phyloP scores from a whole-genome alignment of 2,797 vertebrate species.

The Poeciliopsis gracilis region DNA sequence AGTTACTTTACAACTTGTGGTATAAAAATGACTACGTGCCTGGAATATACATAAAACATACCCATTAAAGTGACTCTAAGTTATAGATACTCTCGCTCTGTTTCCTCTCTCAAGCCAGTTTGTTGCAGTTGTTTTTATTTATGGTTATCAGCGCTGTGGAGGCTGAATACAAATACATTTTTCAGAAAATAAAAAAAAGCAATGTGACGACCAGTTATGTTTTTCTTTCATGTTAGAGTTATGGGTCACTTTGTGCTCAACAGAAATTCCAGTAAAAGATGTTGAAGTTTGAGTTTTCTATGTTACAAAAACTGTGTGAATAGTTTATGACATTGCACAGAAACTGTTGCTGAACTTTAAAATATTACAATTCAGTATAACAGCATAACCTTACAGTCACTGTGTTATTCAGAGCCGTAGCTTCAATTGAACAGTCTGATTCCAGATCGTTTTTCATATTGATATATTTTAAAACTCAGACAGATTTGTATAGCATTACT shows the following conservation, averaged over 20 bases:
- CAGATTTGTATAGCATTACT: slow-evolving; percentile 17
- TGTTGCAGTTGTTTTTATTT: background rate
- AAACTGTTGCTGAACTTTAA: background rate
- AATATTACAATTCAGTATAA: background rate
- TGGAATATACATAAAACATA: too few relatives aligned
- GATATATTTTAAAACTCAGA: background rate
- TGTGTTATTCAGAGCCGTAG: too few relatives aligned
- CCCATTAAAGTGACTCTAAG: background rate
- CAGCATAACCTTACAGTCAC: too few relatives aligned
- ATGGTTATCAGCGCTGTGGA: background rate
- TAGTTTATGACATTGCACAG: background rate
- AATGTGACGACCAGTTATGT: background rate
- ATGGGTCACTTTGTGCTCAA: background rate
- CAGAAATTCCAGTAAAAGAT: background rate
- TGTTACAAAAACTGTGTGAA: background rate
- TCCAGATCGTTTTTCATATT: background rate
- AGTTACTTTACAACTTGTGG: too few relatives aligned
- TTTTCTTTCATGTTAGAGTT: background rate
- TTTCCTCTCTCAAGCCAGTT: background rate
- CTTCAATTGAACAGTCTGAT: background rate
- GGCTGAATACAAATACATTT: background rate
- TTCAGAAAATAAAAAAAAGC: background rate
- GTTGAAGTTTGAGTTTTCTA: background rate
- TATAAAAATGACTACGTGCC: too few relatives aligned
- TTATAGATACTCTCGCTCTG: background rate